Evolutionary conservation across 2,797 vertebrate genomes (phyloP), one percentile per base, ranked within the genome.

Genomic region (Melanotaenia parkinsoni): DNA sequence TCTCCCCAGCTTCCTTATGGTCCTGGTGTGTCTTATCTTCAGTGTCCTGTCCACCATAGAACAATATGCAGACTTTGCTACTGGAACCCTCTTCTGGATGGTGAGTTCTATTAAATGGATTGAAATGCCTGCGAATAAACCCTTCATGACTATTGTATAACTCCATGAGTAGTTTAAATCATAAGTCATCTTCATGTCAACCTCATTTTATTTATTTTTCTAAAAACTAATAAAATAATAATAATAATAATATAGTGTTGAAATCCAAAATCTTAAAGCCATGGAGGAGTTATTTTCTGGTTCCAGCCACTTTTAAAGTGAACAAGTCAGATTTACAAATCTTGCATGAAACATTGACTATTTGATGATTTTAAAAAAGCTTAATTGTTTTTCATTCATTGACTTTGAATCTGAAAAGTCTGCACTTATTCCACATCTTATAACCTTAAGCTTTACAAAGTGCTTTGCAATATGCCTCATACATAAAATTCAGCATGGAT

Each of bases 11-110:
- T 96, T 98, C 89, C 68, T 98, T 63, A 95, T 95, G 93, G 96
- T 97, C 81, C 93, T 97, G 81, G 92, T 97, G 86, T 98, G 96
- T 90, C 95, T 97, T 47, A 95, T 97, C 94, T 97, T 98, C 94
- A 97, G 96, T 70, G 96, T 98, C 26, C 90, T 97, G 16, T 98
- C 96, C 80, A 97, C 96, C 30, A 96, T 96, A 88, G 96, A 97
- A 67, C 94, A 95, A 71, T 97, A 96, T 86, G 95, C 96, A 68
- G 96, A 97, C 26, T 96, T 96, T 71, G 96, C 96, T 71, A 95
- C 92, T 2, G 96, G 96, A 72, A 95, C 94, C 0, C 95, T 97
- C 58, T 97, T 97, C 82, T 98, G 96, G 96, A 97, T 97, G 96
- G 97, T 97, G 86, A 96, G 95, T 93, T 35, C 0, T 77, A 30